phyloP scores from a whole-genome alignment of 2,797 vertebrate species.

The Xerus rutilus region DNA sequence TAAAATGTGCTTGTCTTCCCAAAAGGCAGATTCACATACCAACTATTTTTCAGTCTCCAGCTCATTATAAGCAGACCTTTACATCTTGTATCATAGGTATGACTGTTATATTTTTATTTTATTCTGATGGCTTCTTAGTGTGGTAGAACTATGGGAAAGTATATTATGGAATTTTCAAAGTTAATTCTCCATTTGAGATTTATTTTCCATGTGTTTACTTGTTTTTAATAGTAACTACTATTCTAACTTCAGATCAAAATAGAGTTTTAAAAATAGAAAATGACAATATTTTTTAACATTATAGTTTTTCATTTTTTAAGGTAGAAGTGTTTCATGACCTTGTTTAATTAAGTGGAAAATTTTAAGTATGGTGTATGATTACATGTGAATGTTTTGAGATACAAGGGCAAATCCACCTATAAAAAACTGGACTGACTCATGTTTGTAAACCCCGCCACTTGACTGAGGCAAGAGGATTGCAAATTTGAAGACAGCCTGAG shows the following conservation, averaged over 20 bases:
- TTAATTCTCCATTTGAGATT: background rate
- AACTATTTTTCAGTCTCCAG: constrained; percentile 84
- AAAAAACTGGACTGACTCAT: background rate
- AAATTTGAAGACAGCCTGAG: background rate
- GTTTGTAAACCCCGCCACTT: background rate
- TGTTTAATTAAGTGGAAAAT: constrained; percentile 22
- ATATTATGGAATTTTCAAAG: background rate
- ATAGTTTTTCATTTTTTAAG: background rate
- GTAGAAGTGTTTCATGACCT: background rate
- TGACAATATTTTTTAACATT: background rate
- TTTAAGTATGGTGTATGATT: background rate
- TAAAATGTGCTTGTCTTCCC: constrained; percentile 79
- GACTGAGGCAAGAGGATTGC: background rate
- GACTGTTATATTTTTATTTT: background rate
- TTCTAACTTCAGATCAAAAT: constrained; percentile 30
- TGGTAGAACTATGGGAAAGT: background rate
- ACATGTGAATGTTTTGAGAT: background rate
- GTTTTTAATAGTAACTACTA: background rate
- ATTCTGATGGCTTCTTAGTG: background rate
- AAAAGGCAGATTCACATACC: constrained; percentile 87
- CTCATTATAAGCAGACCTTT: constrained; percentile 89
- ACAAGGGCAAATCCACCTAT: background rate
- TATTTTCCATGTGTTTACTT: constrained; percentile 1
- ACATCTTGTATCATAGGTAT: constrained; percentile 88
- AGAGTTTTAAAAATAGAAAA: constrained; percentile 53